A percentile compares a stretch with the other conserved stretches of the same genome.
These are phyloP conservation scores for Drosophila neonasuta DNA, from an alignment of 2,888 invertebrate genomes.

Conservation along the genomic window DNA sequence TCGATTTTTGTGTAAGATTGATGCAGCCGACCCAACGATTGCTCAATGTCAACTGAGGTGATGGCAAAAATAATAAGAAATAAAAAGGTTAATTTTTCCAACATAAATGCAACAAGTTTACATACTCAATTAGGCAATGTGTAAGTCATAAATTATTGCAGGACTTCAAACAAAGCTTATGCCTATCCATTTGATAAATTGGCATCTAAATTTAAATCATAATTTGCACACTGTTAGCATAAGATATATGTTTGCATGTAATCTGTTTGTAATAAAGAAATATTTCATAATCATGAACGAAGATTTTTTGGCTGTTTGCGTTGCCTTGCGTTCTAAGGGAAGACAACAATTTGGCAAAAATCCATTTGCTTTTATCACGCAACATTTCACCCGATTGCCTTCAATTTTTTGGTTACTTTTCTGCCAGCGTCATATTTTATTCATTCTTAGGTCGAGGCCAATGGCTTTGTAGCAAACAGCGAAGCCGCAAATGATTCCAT, in stretches of 20 bases:
- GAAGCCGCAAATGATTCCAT: slow-evolving; percentile 54
- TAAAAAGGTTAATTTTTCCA: slow-evolving; percentile 3
- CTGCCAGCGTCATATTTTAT: slow-evolving; percentile 28
- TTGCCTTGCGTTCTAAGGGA: neutral
- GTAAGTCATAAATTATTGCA: neutral
- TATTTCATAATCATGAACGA: slow-evolving; percentile 14
- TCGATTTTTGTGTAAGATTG: slow-evolving; percentile 9
- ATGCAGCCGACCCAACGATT: slow-evolving; percentile 37
- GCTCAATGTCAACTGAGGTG: slow-evolving; percentile 39
- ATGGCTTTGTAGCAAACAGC: slow-evolving; percentile 26
- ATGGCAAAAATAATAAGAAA: neutral
- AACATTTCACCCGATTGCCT: slow-evolving; percentile 14
- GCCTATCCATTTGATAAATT: neutral
- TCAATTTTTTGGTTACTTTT: slow-evolving; percentile 5
- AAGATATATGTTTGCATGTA: neutral
- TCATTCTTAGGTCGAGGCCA: slow-evolving; percentile 48
- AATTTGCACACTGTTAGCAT: neutral
- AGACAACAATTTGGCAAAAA: slow-evolving; percentile 26
- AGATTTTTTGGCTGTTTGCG: neutral
- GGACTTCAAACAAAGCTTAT: neutral
- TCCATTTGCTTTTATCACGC: slow-evolving; percentile 27
- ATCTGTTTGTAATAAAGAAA: slow-evolving; percentile 19
- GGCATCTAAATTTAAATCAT: neutral
- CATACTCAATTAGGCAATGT: neutral
- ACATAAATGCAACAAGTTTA: neutral